phyloP scores from a whole-genome alignment of 2,113 vertebrate genomes.

The Ginglymostoma cirratum region DNA sequence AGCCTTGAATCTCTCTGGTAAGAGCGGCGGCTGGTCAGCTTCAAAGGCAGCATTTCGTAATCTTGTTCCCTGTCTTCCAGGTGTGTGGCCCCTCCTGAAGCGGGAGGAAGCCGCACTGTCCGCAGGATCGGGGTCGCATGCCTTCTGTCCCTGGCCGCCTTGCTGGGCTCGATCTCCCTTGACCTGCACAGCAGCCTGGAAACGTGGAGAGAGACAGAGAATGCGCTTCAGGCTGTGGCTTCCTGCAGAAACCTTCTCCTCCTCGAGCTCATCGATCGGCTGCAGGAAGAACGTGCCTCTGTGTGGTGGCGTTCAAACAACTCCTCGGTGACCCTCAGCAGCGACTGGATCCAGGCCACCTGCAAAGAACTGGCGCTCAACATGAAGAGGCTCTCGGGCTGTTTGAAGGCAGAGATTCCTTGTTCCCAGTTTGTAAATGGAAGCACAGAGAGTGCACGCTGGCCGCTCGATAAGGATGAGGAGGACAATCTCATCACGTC shows the following conservation, averaged over 20 bases:
- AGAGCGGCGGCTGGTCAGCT: not conserved
- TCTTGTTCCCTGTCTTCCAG: slow-evolving; percentile 44
- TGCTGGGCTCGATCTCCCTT: slow-evolving; percentile 61
- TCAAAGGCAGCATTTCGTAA: not conserved
- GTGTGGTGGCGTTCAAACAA: slow-evolving; percentile 41
- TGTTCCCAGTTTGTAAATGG: slow-evolving; percentile 48
- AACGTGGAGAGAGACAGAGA: slow-evolving; percentile 53
- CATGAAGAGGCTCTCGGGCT: slow-evolving; percentile 42
- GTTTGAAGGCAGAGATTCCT: slow-evolving; percentile 46
- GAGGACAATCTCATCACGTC: slow-evolving; percentile 41
- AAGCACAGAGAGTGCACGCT: slow-evolving; percentile 41
- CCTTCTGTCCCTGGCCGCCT: slow-evolving; percentile 61
- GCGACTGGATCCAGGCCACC: slow-evolving; percentile 42
- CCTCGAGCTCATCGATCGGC: slow-evolving; percentile 50
- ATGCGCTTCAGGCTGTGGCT: slow-evolving; percentile 52
- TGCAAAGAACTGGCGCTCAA: slow-evolving; percentile 47
- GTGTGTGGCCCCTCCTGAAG: slow-evolving; percentile 43
- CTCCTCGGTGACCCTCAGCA: not conserved
- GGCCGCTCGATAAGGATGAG: slow-evolving; percentile 20
- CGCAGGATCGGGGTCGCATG: slow-evolving; percentile 62
- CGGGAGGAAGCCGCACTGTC: slow-evolving; percentile 54
- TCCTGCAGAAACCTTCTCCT: slow-evolving; percentile 60
- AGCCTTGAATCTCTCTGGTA: not conserved
- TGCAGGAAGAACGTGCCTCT: slow-evolving; percentile 56
- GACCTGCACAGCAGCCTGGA: slow-evolving; percentile 60